Evolutionary conservation across 2,797 vertebrate genomes (phyloP), one percentile per base, ranked within the genome.

Genomic region (Gastrophryne carolinensis): DNA sequence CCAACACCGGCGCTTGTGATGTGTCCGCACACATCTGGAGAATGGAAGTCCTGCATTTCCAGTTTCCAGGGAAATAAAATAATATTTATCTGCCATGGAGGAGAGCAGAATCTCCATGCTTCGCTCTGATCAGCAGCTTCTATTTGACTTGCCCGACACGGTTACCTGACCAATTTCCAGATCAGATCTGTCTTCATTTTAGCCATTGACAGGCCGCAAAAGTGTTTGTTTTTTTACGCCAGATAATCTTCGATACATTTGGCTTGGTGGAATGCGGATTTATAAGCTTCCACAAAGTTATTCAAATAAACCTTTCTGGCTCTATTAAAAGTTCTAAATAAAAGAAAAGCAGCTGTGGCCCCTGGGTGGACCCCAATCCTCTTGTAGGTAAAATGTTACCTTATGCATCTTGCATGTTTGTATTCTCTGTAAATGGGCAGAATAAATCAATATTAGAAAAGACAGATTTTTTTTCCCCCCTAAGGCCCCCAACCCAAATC

Each of bases 41-140:
- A 63, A 71, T 34, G 23, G 39, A 17, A 50, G 53, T 58, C 56
- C 49, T 29, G 57, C 35, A n/a, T 23, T 37, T 71, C 8, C 50
- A 57, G 79, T 82, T 79, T 69, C 82, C 81, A 82, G 77, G 82
- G 79, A 80, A 82, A 83, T 75, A 27, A 72, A 80, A 74, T 54
- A 83, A 76, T 83, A 79, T 82, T 82, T 82, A 67, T 0, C 15
- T 32, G 24, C 65, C 30, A 53, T 12, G 19, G 13, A 23, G 12
- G 49, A 57, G 37, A 19, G 61, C 41, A 71, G 47, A 58, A 47
- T 49, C 68, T 47, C 15, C 21, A 53, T n/a, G 21, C 39, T n/a
- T 44, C 39, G 3, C 39, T 7, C 39, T 17, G 13, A 5, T 44
- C 39, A 6, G 15, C 0, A 13, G 5, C 13, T n/a, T 44, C 17